Evolutionary conservation across 2,888 invertebrate species (phyloP), one percentile per base, ranked within the genome.

Genomic region (Arrhopalites spinosus): DNA sequence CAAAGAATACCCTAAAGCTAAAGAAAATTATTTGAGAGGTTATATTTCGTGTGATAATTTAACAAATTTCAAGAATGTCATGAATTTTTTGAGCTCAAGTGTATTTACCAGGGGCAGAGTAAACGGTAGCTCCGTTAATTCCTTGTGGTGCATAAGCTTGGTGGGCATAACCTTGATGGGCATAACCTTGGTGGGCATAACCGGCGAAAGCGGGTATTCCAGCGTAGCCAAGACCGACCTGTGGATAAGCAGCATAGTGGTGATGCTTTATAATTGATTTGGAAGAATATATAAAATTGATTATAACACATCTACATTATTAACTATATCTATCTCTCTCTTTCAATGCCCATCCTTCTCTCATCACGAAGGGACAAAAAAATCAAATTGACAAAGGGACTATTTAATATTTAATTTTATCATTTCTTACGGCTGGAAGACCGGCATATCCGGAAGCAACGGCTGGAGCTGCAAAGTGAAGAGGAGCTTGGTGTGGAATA

Each of bases 101-200:
- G n/a, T n/a, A n/a, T n/a, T 36, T 36, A 17, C 23, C 45, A 13
- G 79, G 81, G 15, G 79, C 77, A 25, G 77, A 77, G 69, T 80
- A 81, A 20, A 78, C 78, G 43, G 79, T 78, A 5, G 76, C 74
- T 36, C 78, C 74, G 27, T 56, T 50, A 23, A 71, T 75, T 30
- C 70, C 63, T 63, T 47, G 25, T 63, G 64, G 71, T 30, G 23
- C 43, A 27, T 59, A 36, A n/a, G 30, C 64, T 43, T 47, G 36
- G 36, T 68, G 73, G 20, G 66, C 50, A 29, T 72, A 73, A 43
- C 70, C 77, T 27, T 74, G 68, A 74, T 74, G 76, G 47, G 64
- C 71, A 68, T 76, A 73, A 25, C 76, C 76, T 53, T 75, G 78
- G 64, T 64, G 64, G 63, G 75, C 64, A 67, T 77, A 78, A 7